A percentile compares a stretch with the other conserved stretches of the same genome.
phyloP scores from a whole-genome alignment of 2,888 invertebrate genomes.

The Corythucha ciliata region DNA sequence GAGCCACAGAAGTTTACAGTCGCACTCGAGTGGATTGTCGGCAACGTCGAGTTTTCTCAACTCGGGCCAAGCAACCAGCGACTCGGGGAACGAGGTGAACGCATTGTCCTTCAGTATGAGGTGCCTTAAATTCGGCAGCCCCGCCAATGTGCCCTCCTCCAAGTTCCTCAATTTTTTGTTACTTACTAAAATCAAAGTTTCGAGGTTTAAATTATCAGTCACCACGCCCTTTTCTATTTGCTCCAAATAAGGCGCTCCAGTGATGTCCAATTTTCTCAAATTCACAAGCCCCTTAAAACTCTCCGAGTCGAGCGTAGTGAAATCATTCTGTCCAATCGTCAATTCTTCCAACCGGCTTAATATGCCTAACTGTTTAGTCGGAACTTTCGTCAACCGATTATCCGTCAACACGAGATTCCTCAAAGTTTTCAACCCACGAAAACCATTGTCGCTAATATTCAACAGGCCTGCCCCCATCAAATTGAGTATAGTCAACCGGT shows the following conservation, averaged over 20 bases:
- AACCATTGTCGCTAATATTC: constrained; percentile 66
- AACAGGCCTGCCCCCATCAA: constrained; percentile 70
- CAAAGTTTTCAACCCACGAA: constrained; percentile 65
- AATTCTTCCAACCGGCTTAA: constrained; percentile 68
- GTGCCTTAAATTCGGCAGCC: constrained; percentile 67
- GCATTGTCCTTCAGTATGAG: constrained; percentile 70
- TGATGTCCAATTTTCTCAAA: constrained; percentile 64
- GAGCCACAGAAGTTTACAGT: constrained; percentile 72
- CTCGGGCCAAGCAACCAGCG: constrained; percentile 69
- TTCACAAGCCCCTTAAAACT: constrained; percentile 68
- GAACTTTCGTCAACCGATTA: constrained; percentile 63
- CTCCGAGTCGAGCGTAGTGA: constrained; percentile 56
- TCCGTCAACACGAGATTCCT: constrained; percentile 70
- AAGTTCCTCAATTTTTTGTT: constrained; percentile 64
- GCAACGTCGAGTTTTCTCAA: constrained; percentile 65
- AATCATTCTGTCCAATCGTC: constrained; percentile 73
- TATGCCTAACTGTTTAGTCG: constrained; percentile 62
- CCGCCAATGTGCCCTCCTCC: constrained; percentile 66
- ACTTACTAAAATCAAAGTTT: constrained; percentile 62
- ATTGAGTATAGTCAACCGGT: constrained; percentile 64
- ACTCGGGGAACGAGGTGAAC: constrained; percentile 64
- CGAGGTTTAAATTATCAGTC: constrained; percentile 69
- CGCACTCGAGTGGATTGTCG: constrained; percentile 73
- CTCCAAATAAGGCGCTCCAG: constrained; percentile 63
- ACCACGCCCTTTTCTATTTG: constrained; percentile 69